Percentiles rank a stretch among this genome's conserved stretches.
These are phyloP conservation scores for Aphelocoma californica DNA, from an alignment of 2,797 vertebrate genomes.

Conservation along the genomic window DNA sequence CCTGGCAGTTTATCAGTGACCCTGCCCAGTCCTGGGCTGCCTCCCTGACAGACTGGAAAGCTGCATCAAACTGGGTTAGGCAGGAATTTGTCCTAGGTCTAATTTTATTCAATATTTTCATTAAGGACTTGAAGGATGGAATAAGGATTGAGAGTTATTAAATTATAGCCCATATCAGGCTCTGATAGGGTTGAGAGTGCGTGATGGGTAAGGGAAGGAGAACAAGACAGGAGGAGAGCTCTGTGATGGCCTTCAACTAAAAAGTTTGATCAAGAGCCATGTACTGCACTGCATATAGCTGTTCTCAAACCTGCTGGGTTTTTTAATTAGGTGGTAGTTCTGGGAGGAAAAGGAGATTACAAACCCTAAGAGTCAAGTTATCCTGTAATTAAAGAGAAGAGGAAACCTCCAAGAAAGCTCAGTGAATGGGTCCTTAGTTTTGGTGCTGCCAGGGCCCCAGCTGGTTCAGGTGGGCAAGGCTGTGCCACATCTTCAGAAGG, in stretches of 20 bases:
- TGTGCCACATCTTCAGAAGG: background rate
- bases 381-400: background rate
- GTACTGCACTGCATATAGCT: background rate
- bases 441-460: background rate
- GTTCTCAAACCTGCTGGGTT: background rate
- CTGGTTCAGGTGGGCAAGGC: background rate
- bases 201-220: background rate
- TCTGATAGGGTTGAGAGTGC: background rate
- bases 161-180: background rate
- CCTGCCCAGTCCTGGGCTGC: background rate
- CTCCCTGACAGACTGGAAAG: background rate
- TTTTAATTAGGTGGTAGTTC: background rate
- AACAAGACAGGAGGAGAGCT: background rate
- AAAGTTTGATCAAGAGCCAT: background rate
- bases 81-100: background rate
- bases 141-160: conserved; percentile 19
- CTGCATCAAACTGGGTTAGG: background rate
- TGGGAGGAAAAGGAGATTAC: background rate
- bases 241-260: background rate
- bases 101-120: conserved; percentile 42
- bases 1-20: background rate
- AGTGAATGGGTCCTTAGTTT: background rate
- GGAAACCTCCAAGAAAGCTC: background rate
- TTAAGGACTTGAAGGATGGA: conserved; percentile 27
- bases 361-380: background rate